Base-by-base conservation (phyloP, 2,797 vertebrate species). In the Lacerta viridis region DNA sequence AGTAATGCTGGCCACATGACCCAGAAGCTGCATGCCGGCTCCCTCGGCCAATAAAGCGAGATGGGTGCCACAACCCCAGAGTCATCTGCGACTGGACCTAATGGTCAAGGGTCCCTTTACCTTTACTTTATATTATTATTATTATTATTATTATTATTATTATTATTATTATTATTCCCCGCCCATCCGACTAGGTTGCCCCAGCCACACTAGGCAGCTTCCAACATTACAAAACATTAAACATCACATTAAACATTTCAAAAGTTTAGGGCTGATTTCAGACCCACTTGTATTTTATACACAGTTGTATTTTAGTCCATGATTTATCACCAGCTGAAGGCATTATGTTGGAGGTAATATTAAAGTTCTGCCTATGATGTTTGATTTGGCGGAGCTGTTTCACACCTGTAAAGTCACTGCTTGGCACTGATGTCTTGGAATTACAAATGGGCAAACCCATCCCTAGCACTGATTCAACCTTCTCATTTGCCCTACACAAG, bases 101-200 rank as follows among this genome's bases (percentile, higher is more conserved):
- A 33, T 33, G 33, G 33, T 33, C 33, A 33, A n/a, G 33, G 33
- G 33, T 33, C 33, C 33, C 33, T 33, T 33, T 33, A 33, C 33
- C 33, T 33, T 33, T 33, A 33, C 11, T 5, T 0, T 68, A 5
- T 29, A 68, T 25, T 27, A 8, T 68, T 29, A 68, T 50, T 50
- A 50, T 50, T 50, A 50, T 11, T 50, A 50, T 11, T 50, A 50
- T 11, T 50, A 50, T 11, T 50, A 46, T 10, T 46, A 46, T 11
- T 43, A n/a, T 92, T 91, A 46, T 3, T 46, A 50, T 1, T 69
- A 29, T 77, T 90, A 94, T 3, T 55, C 50, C 13, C 3, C 1
- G 50, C 0, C 50, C 50, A 55, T 55, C 50, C 0, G 50, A 55
- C 50, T 55, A 13, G 50, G 13, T 55, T 55, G 50, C 50, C 50